Base-by-base conservation (phyloP, 2,797 vertebrate genomes). In the Simalia tracyae region DNA sequence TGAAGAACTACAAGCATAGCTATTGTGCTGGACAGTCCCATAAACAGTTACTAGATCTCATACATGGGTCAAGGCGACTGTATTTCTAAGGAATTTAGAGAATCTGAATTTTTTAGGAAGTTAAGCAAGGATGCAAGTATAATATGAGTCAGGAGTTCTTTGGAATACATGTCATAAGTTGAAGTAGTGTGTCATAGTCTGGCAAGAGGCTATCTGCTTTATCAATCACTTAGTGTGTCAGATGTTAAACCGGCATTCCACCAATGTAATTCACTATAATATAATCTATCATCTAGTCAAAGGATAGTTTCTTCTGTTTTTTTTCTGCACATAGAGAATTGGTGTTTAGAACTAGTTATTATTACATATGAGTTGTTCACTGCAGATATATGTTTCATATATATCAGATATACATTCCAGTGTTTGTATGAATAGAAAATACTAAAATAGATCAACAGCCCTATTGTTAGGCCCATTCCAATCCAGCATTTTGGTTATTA, bases 21-120 rank as follows among this genome's bases (percentile, higher is more conserved):
- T 96, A 96, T 96, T 96, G 96, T 94, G 95, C 95, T 94, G 96
- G 95, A 96, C 94, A 97, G 95, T 93, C 95, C 96, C 95, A 96
- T 94, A 96, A 96, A 96, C 94, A 96, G 96, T 95, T 96, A 96
- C 93, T 95, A 95, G 95, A 95, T 96, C 92, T 95, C 54, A 94
- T 94, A 94, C 94, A 95, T 95, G 90, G 96, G 96, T 97, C 95
- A 96, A 92, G 94, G 92, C 94, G 93, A 96, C 96, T 96, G 91
- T 92, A 95, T 95, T 96, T 96, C 97, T 96, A 91, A 96, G 93
- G 95, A 97, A 96, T 97, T 96, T 95, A 96, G 92, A 96, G 95
- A 93, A 95, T 95, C 94, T 96, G 96, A 93, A 95, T 94, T 96
- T 95, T 95, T 96, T 94, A 93, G 93, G 93, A 96, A 93, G 95